Evolutionary conservation across 2,888 invertebrate genomes (phyloP).

Genomic region (Monochamus alternatus): DNA sequence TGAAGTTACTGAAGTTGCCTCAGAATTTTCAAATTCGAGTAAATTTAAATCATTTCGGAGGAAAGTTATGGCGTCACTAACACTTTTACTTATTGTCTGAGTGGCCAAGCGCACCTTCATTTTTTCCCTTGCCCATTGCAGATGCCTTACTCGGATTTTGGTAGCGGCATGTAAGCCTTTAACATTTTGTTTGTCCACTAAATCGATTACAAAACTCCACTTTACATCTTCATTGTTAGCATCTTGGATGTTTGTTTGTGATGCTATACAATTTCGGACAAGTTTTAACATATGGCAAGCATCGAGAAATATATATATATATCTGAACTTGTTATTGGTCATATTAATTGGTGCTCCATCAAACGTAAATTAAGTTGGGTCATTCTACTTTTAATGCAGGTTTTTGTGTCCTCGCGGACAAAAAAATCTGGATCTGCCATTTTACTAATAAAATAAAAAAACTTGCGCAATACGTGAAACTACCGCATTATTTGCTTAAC

Average conservation of each 20-base stretch:
- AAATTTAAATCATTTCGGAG: constrained; percentile 18
- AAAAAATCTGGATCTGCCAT: no score
- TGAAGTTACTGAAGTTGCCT: neutral
- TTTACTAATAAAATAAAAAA: no score
- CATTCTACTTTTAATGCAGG: no score
- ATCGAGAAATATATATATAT: constrained; percentile 52
- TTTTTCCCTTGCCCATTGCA: constrained; percentile 51
- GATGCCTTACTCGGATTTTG: constrained; percentile 45
- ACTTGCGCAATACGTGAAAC: no score
- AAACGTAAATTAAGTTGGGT: constrained; percentile 55
- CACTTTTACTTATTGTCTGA: constrained; percentile 48
- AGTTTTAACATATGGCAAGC: constrained; percentile 47
- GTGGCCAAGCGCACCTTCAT: constrained; percentile 47
- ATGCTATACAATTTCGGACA: constrained; percentile 46
- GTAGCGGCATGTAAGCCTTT: constrained; percentile 48
- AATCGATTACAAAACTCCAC: constrained; percentile 41
- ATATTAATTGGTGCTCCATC: constrained; percentile 56
- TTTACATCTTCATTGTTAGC: constrained; percentile 35
- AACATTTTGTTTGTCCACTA: constrained; percentile 43
- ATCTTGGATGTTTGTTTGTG: constrained; percentile 38
- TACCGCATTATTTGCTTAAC: no score
- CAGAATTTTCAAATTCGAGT: neutral
- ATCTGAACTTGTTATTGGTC: constrained; percentile 39
- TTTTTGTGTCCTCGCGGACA: no score
- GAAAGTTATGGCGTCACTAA: constrained; percentile 46